Base-by-base conservation (phyloP, 1,140 invertebrate genomes). In the Planococcus citri region DNA sequence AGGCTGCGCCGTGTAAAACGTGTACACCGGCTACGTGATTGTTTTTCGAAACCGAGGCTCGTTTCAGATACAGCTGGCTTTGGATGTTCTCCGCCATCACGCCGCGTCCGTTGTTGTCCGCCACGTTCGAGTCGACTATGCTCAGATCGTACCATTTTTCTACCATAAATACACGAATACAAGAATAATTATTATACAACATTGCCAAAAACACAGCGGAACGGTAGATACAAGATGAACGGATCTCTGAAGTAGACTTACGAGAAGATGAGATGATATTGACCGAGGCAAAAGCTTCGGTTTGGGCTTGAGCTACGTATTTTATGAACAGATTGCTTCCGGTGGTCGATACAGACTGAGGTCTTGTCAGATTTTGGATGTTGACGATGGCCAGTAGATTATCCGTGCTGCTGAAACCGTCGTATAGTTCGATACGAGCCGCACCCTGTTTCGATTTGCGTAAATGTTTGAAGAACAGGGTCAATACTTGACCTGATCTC, bases 41-140 rank as follows among this genome's bases (percentile, higher is more conserved):
- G 22, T 72, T 96, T 71, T 89, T 87, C 0, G 89, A 88, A n/a
- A 97, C 83, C 0, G 86, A 87, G 0, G 88, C 89, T 20, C 87
- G 83, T 73, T 92, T 88, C 68, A 93, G 83, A 77, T 91, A 86
- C 9, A 94, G 75, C 73, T 88, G 86, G 1, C 89, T 92, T 75
- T 91, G 82, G 61, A 94, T 80, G 76, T 91, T 91, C 77, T 96
- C 90, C 8, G 90, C 85, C 3, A 85, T 87, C 61, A 97, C 85
- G 27, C 97, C 97, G 78, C 95, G 87, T 0, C 96, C 96, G 74
- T 89, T 90, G 78, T 99, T 99, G 73, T 91, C 85, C 0, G 86
- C 84, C 41, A 98, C 86, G 24, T 87, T 84, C 20, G 90, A 90
- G 72, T 90, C 87, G 0, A 87, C 89, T 8, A 99, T 83, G 72